Evolutionary conservation across 2,888 invertebrate species (phyloP).

Genomic region (Phasia obesa): DNA sequence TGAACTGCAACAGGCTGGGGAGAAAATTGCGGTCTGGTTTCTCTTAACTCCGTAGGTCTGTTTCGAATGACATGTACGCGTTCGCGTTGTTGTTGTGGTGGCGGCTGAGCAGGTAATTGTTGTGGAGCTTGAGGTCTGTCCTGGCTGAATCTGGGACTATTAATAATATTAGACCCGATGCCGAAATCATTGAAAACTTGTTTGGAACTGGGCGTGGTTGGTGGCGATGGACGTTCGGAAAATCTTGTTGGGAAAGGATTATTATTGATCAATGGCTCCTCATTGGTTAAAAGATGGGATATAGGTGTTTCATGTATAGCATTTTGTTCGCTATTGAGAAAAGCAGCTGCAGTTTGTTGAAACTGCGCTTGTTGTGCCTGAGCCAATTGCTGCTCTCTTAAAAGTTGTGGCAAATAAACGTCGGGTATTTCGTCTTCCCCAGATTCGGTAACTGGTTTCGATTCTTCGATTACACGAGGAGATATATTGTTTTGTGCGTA

Average conservation of each 20-base stretch:
- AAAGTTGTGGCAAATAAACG: constrained; percentile 83
- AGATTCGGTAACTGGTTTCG: constrained; percentile 88
- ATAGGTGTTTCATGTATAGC: constrained; percentile 82
- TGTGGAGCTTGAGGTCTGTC: constrained; percentile 79
- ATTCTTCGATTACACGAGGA: constrained; percentile 79
- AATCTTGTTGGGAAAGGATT: constrained; percentile 78
- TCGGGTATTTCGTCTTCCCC: constrained; percentile 85
- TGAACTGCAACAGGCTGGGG: constrained; percentile 78
- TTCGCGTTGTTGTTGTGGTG: constrained; percentile 84
- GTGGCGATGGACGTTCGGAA: constrained; percentile 77
- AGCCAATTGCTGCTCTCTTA: constrained; percentile 80
- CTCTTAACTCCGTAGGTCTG: constrained; percentile 75
- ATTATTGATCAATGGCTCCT: constrained; percentile 73
- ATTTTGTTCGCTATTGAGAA: constrained; percentile 77
- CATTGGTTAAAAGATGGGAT: constrained; percentile 75
- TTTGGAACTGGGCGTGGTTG: constrained; percentile 72
- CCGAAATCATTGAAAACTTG: constrained; percentile 79
- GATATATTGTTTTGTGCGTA: constrained; percentile 83
- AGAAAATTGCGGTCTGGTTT: constrained; percentile 80
- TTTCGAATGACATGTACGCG: constrained; percentile 82
- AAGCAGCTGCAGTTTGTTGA: constrained; percentile 78
- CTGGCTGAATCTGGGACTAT: constrained; percentile 77
- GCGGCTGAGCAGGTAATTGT: constrained; percentile 74
- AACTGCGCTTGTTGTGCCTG: constrained; percentile 81
- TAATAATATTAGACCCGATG: constrained; percentile 76